Percentiles rank a stretch among this genome's conserved stretches.
Evolutionary conservation across 2,888 invertebrate genomes (phyloP).

Genomic region (Drosophila atripex): DNA sequence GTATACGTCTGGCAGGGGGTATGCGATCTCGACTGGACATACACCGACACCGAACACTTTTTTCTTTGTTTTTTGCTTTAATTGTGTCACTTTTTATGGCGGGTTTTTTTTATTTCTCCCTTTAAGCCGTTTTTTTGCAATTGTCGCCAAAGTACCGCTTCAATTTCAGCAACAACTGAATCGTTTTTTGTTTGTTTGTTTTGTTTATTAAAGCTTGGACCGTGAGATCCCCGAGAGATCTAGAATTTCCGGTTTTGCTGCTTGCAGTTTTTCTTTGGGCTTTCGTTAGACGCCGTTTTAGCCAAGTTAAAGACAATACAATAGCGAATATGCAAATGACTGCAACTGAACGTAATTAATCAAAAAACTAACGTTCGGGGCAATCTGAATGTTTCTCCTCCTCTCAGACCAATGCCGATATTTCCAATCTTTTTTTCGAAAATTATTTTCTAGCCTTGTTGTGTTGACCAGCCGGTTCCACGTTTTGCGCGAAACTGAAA

Average conservation of each 20-base stretch:
- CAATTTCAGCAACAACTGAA: constrained; percentile 23
- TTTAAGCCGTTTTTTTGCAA: constrained; percentile 29
- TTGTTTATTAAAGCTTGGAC: constrained; percentile 40
- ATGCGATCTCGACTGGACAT: constrained; percentile 38
- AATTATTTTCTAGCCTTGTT: constrained; percentile 33
- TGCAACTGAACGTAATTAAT: constrained; percentile 22
- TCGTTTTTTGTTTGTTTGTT: constrained; percentile 41
- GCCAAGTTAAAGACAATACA: constrained; percentile 43
- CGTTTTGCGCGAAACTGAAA: constrained; percentile 80
- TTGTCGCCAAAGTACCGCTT: constrained; percentile 38
- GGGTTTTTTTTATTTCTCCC: constrained; percentile 12
- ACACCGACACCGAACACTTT: constrained; percentile 24
- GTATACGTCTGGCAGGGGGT: constrained; percentile 6
- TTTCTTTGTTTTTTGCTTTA: constrained; percentile 28
- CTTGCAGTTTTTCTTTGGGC: constrained; percentile 27
- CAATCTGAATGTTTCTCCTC: constrained; percentile 30
- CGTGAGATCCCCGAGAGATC: constrained; percentile 56
- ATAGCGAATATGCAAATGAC: constrained; percentile 53
- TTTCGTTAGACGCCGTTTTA: constrained; percentile 10
- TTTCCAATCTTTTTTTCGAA: constrained; percentile 22
- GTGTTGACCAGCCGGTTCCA: constrained; percentile 72
- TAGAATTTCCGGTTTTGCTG: constrained; percentile 77
- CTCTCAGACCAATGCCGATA: constrained; percentile 26
- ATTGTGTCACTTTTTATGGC: constrained; percentile 43
- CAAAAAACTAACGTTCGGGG: constrained; percentile 39